Evolutionary conservation across 2,797 vertebrate genomes (phyloP), one percentile per base, ranked within the genome.

Genomic region (Euthynnus affinis): DNA sequence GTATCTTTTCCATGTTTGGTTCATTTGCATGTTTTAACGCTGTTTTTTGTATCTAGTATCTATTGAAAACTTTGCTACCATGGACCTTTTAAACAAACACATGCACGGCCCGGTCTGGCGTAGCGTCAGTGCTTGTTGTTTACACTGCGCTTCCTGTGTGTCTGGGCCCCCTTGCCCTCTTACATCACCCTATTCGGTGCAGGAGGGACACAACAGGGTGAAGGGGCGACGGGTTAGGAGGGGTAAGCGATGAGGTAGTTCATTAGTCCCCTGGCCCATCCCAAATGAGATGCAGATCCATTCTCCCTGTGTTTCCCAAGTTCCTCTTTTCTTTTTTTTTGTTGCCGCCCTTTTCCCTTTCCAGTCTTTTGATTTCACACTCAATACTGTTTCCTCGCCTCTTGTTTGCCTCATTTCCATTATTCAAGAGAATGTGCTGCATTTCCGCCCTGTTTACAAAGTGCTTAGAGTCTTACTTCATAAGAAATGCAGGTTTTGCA

Each of bases 81-180:
- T 29, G 44, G 52, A 57, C 52, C 84, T 82, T 51, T 48, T 51
- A 66, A 85, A 80, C 67, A 74, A 76, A 64, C 69, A 84, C 56
- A 69, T 58, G n/a, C 71, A 62, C 72, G 62, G 82, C 61, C 70
- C 60, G 53, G 56, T 82, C 71, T 84, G 82, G 87, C 68, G 8
- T 67, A 42, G 75, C 81, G 71, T 85, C 87, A 59, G 80, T 81
- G 82, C 88, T 91, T 79, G 89, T 80, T 94, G 94, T 95, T 95
- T 94, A 94, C 94, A 88, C 90, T 94, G 92, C n/a, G 84, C 92
- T 93, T 94, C 91, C 94, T 93, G 86, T 88, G 89, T 91, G 92
- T 93, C 92, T 94, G 90, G 87, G 89, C 84, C 92, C 82, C 93
- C 61, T 86, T 85, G 77, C 74, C 82, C 90, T 86, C 92, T 94